Base-by-base conservation (phyloP, 2,113 vertebrate genomes). In the Ictalurus furcatus region DNA sequence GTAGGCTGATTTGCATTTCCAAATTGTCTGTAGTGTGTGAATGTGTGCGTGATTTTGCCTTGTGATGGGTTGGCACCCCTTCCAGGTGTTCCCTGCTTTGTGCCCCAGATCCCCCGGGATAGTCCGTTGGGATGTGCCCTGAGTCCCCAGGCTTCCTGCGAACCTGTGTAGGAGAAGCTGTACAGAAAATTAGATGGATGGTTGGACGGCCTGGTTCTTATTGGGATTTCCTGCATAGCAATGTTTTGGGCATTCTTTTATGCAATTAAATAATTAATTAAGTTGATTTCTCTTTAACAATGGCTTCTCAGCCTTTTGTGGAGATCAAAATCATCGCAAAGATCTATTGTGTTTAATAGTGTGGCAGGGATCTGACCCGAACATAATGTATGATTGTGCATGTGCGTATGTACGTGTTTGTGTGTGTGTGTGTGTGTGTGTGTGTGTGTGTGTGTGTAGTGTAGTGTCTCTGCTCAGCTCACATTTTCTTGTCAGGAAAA, bases 401-500 rank as follows among this genome's bases (percentile, higher is more conserved):
- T 85, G 61, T 82, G n/a, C 54, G 30, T 44, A 16, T 69, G 12
- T 85, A 34, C 59, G 87, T 84, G 67, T 61, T 19, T 74, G 67
- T 83, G 48, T 83, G 44, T 82, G 19, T 65, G 63, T 23, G 19
- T 61, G 25, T 52, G 21, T 52, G 76, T 78, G 12, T 28, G 25
- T 52, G 52, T 56, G 71, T 58, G 80, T 73, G 59, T 71, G 79
- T 67, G 78, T 61, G 56, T 94, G 8, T 52, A 52, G 48, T 52
- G 48, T 52, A 92, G 89, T 93, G 93, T 94, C 91, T 93, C 93
- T 91, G 92, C 93, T 95, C 93, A 56, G 83, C 61, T 94, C 91
- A 90, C 92, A 93, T 86, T 93, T 92, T 93, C 94, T 92, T 95
- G 95, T 95, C 95, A 95, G 81, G 93, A 94, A 92, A 95, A 96